These are phyloP conservation scores for Pandemis cinnamomeana DNA, from an alignment of 2,888 invertebrate genomes.

Conservation along the genomic window DNA sequence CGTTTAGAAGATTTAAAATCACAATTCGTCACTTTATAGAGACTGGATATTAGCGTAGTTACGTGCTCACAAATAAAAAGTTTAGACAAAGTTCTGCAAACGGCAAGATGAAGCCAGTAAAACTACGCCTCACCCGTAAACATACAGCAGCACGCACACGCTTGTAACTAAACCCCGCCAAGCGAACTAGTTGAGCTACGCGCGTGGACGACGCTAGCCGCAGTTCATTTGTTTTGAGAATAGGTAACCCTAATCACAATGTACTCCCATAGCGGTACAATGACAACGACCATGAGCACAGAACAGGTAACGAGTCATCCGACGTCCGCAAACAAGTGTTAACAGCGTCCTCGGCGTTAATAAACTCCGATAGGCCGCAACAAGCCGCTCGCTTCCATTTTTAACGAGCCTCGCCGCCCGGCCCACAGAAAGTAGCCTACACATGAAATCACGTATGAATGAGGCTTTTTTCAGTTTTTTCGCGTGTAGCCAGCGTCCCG, in stretches of 20 bases:
- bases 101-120: no score
- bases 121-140: no score
- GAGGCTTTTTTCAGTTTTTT: slow-evolving; percentile 81
- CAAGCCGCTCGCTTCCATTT: slow-evolving; percentile 81
- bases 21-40: no score
- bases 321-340: slow-evolving; percentile 62
- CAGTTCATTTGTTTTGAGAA: background rate
- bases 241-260: background rate
- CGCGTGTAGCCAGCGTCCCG: slow-evolving; percentile 77
- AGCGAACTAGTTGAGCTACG: no score
- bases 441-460: slow-evolving; percentile 84
- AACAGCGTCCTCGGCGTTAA: slow-evolving; percentile 72
- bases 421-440: slow-evolving; percentile 83
- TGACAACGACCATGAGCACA: background rate
- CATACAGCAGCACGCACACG: no score
- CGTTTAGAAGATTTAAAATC: no score
- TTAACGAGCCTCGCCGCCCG: slow-evolving; percentile 80
- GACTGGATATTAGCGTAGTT: no score
- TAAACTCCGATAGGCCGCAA: slow-evolving; percentile 80
- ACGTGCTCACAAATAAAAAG: no score
- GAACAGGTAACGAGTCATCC: background rate
- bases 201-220: no score
- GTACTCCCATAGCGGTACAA: background rate
- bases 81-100: no score
- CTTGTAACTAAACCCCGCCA: no score